These are phyloP conservation scores for Brenthis daphne DNA, from an alignment of 2,888 invertebrate genomes.

Conservation along the genomic window DNA sequence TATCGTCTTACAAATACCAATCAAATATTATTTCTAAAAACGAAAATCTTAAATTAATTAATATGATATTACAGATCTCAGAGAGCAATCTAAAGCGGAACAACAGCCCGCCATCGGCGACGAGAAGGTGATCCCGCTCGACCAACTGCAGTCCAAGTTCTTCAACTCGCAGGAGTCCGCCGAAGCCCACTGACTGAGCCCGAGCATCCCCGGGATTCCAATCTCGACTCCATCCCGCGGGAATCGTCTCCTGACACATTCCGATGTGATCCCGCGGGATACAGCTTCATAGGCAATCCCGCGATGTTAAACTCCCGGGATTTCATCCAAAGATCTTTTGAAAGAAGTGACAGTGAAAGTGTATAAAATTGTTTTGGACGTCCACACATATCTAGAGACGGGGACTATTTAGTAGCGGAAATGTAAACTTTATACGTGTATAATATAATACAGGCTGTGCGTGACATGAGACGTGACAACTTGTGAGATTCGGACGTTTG, in stretches of 20 bases:
- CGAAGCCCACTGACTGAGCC: conserved; percentile 31
- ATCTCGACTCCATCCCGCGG: background rate
- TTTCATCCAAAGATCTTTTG: background rate
- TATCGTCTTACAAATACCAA: too few relatives aligned
- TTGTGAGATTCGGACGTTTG: too few relatives aligned
- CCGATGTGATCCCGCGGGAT: background rate
- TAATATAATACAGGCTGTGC: too few relatives aligned
- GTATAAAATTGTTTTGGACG: background rate
- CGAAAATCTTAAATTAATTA: too few relatives aligned
- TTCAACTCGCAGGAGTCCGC: conserved; percentile 36
- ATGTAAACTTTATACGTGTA: too few relatives aligned
- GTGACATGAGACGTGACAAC: too few relatives aligned
- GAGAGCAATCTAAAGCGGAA: conserved; percentile 71
- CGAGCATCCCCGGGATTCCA: conserved; percentile 1
- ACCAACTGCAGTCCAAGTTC: conserved; percentile 60
- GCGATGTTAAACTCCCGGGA: background rate
- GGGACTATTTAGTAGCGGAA: too few relatives aligned
- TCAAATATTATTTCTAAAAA: too few relatives aligned
- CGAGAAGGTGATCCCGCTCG: conserved; percentile 66
- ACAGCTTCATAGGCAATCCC: background rate
- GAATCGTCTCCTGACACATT: too few relatives aligned
- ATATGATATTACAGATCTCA: conserved; percentile 55
- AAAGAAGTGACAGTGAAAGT: conserved; percentile 6
- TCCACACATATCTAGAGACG: too few relatives aligned
- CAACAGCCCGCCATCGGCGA: conserved; percentile 68